A percentile compares a stretch with the other conserved stretches of the same genome.
Evolutionary conservation across 1,140 invertebrate genomes (phyloP).

Genomic region (Mizuhopecten yessoensis): DNA sequence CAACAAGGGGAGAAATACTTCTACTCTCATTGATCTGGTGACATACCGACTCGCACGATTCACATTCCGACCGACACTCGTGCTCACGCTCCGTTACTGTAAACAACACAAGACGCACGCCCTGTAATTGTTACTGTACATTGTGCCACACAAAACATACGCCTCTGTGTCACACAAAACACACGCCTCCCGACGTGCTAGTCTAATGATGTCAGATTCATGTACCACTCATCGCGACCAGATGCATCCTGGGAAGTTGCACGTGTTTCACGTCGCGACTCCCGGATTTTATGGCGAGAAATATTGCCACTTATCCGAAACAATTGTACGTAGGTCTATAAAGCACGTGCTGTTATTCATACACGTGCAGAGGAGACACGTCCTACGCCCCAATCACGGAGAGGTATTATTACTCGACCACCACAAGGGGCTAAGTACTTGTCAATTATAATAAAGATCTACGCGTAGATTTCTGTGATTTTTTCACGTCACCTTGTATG

Average conservation of each 20-base stretch:
- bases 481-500: neutral
- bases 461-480: neutral
- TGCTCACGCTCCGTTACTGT: neutral
- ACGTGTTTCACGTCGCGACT: neutral
- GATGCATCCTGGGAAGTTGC: neutral
- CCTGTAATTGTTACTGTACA: neutral
- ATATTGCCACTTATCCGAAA: constrained; percentile 27
- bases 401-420: neutral
- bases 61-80: neutral
- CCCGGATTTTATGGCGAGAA: neutral
- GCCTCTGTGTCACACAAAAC: neutral
- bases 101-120: neutral
- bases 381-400: neutral
- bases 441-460: constrained; percentile 18
- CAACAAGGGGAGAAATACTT: neutral
- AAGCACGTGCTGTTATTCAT: constrained; percentile 16
- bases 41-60: neutral
- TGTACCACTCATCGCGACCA: neutral
- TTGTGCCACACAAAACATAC: neutral
- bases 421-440: neutral
- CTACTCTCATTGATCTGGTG: neutral
- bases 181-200: neutral
- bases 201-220: neutral
- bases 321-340: neutral
- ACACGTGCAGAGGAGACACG: neutral